phyloP scores from a whole-genome alignment of 2,113 vertebrate genomes.

The Callithrix jacchus region DNA sequence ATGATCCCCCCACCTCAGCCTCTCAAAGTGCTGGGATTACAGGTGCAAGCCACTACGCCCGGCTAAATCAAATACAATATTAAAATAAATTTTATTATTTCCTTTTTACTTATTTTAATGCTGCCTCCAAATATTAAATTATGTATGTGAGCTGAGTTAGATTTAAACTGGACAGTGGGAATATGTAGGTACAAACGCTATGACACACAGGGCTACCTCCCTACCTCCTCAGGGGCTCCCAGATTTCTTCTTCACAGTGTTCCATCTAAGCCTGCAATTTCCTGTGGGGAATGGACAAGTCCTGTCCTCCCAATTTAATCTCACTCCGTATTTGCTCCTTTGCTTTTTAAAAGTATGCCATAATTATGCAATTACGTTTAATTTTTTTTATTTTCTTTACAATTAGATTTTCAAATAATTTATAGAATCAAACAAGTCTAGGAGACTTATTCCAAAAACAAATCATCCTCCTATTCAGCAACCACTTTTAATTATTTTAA shows the following conservation, averaged over 20 bases:
- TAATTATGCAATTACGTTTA: not conserved
- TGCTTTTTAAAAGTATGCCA: not conserved
- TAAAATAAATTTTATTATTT: conserved; percentile 10
- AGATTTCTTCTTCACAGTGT: not conserved
- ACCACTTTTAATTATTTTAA: not conserved
- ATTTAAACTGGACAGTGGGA: not conserved
- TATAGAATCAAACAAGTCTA: not conserved
- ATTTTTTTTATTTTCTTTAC: not conserved
- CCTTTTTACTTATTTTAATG: not conserved
- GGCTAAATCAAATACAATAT: not conserved
- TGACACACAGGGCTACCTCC: not conserved
- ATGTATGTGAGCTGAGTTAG: not conserved
- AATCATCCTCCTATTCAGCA: not conserved
- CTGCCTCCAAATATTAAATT: not conserved
- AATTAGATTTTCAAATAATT: not conserved
- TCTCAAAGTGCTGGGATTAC: too few species aligned
- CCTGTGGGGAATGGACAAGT: not conserved
- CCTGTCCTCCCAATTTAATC: not conserved
- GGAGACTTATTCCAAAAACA: not conserved
- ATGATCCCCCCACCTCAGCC: too few species aligned
- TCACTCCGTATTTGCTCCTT: not conserved
- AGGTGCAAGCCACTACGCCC: too few species aligned
- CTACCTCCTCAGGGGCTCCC: not conserved
- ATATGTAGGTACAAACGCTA: not conserved
- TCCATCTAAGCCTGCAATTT: not conserved